Conservation (phyloP, 1,140 invertebrate species). For the Uloborus diversus region DNA sequence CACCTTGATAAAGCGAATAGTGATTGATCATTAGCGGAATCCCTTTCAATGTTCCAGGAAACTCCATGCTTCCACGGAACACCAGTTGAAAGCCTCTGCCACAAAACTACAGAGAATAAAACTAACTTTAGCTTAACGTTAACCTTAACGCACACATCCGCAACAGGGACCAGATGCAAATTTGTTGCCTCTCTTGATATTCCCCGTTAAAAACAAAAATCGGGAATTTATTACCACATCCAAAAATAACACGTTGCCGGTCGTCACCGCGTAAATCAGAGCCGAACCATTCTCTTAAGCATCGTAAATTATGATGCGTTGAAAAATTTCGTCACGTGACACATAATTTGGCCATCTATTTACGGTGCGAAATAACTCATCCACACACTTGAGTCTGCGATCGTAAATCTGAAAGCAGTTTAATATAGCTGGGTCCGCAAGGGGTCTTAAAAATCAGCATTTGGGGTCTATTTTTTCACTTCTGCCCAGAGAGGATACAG, state of each 20-base stretch:
- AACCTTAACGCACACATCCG: too few relatives aligned
- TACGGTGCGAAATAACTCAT: slow-evolving; percentile 4
- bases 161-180: too few relatives aligned
- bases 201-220: slow-evolving; percentile 4
- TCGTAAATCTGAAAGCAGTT: slow-evolving; percentile 11
- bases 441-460: neutral
- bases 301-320: slow-evolving; percentile 14
- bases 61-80: too few relatives aligned
- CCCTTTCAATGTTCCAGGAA: too few relatives aligned
- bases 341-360: slow-evolving; percentile 8
- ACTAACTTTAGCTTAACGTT: too few relatives aligned
- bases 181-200: neutral
- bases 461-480: neutral
- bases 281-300: neutral
- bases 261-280: slow-evolving; percentile 14
- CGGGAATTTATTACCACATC: neutral
- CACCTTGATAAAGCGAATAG: too few relatives aligned
- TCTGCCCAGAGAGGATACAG: neutral
- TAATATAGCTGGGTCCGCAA: neutral
- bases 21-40: too few relatives aligned
- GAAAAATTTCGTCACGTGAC: neutral
- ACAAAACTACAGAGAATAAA: too few relatives aligned
- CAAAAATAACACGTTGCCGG: neutral
- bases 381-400: neutral
- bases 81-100: too few relatives aligned